These are phyloP conservation scores for Sarcophaga carnaria DNA, from an alignment of 2,888 invertebrate species.

Conservation along the genomic window DNA sequence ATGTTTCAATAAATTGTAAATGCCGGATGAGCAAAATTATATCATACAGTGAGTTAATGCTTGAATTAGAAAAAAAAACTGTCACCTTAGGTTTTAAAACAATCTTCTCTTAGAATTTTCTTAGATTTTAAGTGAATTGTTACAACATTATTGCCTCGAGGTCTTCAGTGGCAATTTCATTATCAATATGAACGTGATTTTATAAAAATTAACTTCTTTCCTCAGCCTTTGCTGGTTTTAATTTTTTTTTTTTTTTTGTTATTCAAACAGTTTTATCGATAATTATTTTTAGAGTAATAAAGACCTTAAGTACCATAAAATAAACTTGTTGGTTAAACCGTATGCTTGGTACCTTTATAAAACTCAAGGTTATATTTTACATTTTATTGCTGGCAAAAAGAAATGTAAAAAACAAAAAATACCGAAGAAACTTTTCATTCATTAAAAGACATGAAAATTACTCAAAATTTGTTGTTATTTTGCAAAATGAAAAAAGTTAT, in stretches of 20 bases:
- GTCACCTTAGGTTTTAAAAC: too few species aligned
- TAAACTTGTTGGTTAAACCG: background rate
- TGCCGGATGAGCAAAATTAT: too few species aligned
- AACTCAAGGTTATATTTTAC: background rate
- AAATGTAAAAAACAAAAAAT: background rate
- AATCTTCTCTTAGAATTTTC: too few species aligned
- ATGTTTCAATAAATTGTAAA: too few species aligned
- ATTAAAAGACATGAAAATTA: conserved; percentile 1
- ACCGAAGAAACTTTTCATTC: background rate
- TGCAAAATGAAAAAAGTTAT: too few species aligned
- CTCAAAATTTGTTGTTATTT: background rate
- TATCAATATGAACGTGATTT: too few species aligned
- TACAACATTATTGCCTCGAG: too few species aligned
- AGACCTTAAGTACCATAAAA: background rate
- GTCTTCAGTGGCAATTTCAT: too few species aligned
- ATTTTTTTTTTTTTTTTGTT: background rate
- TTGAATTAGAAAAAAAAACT: too few species aligned
- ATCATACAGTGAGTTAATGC: too few species aligned
- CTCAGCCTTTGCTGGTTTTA: background rate
- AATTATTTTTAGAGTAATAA: conserved; percentile 2
- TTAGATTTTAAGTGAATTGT: too few species aligned
- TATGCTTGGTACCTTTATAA: background rate
- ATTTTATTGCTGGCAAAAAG: background rate
- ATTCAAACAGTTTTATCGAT: conserved; percentile 9
- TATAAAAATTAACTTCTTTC: too few species aligned